Percentiles rank a stretch among this genome's conserved stretches.
Evolutionary conservation across 2,797 vertebrate species (phyloP).

Genomic region (Pristis pectinata): DNA sequence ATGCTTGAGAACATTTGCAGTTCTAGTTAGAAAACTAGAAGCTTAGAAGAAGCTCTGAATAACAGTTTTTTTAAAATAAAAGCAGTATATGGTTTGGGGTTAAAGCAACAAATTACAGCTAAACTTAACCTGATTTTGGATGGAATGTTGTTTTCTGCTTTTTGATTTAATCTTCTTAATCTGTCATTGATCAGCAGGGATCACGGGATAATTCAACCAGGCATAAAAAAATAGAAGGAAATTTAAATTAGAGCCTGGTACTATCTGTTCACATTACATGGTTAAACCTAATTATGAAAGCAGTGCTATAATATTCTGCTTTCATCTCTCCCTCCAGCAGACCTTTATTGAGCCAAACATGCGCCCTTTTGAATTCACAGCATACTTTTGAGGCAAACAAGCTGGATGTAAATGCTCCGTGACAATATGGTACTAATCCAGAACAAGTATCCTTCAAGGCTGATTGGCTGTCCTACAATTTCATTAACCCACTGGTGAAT

Average conservation of each 20-base stretch:
- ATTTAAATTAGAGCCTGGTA: constrained; percentile 33
- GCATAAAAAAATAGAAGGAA: constrained; percentile 19
- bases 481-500: not conserved
- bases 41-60: not conserved
- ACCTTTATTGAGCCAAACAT: constrained; percentile 19
- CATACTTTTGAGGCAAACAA: constrained; percentile 23
- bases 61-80: not conserved
- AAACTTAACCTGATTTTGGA: constrained; percentile 4
- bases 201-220: constrained; percentile 32
- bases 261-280: constrained; percentile 38
- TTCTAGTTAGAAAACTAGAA: not conserved
- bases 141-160: constrained; percentile 37
- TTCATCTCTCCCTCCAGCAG: constrained; percentile 12
- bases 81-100: not conserved
- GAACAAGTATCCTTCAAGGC: not conserved
- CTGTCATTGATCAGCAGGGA: constrained; percentile 41
- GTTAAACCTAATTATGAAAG: not conserved
- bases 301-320: constrained; percentile 26
- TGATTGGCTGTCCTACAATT: not conserved
- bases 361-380: constrained; percentile 38
- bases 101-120: not conserved
- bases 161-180: constrained; percentile 38
- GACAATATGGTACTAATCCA: constrained; percentile 2
- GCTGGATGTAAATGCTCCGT: not conserved
- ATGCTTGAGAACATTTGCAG: not conserved